A percentile compares a stretch with the other conserved stretches of the same genome.
phyloP scores from a whole-genome alignment of 2,797 vertebrate species.

The Triplophysa yarkandensis region DNA sequence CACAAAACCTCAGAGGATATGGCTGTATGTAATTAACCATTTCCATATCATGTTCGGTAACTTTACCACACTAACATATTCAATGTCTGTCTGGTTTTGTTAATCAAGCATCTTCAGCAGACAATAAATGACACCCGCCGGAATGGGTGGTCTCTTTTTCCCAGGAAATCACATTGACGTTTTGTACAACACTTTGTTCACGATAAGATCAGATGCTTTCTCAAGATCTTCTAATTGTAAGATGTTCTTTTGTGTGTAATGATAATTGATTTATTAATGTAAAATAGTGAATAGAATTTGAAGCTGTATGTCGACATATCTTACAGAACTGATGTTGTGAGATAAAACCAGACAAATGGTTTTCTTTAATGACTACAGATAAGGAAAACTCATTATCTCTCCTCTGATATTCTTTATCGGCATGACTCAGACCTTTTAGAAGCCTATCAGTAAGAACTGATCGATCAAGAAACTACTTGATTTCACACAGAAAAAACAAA shows the following conservation, averaged over 20 bases:
- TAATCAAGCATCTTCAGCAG: neutral
- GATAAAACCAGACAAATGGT: neutral
- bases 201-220: neutral
- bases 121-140: neutral
- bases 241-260: neutral
- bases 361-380: conserved; percentile 7
- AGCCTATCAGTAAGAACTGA: neutral
- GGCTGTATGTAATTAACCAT: conserved; percentile 3
- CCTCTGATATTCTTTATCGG: neutral
- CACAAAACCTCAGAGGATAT: neutral
- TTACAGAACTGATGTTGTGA: neutral
- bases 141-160: neutral
- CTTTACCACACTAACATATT: neutral
- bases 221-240: neutral
- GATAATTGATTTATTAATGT: no score
- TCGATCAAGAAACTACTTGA: neutral
- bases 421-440: neutral
- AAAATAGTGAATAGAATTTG: neutral
- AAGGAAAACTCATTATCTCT: neutral
- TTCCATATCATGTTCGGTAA: neutral
- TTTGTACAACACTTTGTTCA: neutral
- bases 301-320: neutral
- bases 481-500: neutral
- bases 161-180: neutral
- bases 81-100: neutral